Evolutionary conservation across 2,113 vertebrate genomes (phyloP), one percentile per base, ranked within the genome.

Genomic region (Mesoclemmys tuberculata): DNA sequence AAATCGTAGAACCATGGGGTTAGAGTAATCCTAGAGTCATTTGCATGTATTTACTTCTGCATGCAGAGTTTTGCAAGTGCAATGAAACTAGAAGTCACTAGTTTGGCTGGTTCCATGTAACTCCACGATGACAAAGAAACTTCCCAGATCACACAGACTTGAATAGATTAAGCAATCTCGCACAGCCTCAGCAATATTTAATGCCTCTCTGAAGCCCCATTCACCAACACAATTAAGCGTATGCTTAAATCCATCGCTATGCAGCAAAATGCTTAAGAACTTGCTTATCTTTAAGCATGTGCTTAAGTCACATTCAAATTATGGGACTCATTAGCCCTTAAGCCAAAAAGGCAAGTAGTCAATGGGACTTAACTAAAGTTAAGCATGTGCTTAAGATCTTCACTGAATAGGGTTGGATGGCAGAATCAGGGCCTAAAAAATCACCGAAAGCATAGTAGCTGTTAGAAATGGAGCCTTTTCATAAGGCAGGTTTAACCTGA

Each of bases 291-390:
- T 19, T 0, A 29, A 12, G 68, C 8, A 1, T 49, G 79, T 8
- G 16, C 46, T 38, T 0, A 18, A 10, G 44, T 21, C 58, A 9
- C 19, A 0, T 41, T 54, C 26, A 0, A 83, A 56, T 38, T 68
- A 19, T 16, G 35, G 35, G 64, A 38, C 35, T 38, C 26, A 46
- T 1, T 0, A 10, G 1, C 2, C 2, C 0, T 3, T n/a, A 6
- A 35, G 79, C 85, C 81, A 68, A 14, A 79, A 0, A 1, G 64
- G 41, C 31, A 7, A 61, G 77, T 19, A 44, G 19, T 38, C 18
- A 35, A 8, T 68, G 64, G 56, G 8, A 84, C 54, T 12, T 75
- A 0, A 1, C 5, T 38, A 81, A 44, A 1, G 4, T 11, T 2
- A 5, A 5, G 3, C 4, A 1, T 1, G 0, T 21, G 71, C 38